These are phyloP conservation scores for Lophotriccus pileatus DNA, from an alignment of 2,797 vertebrate genomes.

Conservation along the genomic window DNA sequence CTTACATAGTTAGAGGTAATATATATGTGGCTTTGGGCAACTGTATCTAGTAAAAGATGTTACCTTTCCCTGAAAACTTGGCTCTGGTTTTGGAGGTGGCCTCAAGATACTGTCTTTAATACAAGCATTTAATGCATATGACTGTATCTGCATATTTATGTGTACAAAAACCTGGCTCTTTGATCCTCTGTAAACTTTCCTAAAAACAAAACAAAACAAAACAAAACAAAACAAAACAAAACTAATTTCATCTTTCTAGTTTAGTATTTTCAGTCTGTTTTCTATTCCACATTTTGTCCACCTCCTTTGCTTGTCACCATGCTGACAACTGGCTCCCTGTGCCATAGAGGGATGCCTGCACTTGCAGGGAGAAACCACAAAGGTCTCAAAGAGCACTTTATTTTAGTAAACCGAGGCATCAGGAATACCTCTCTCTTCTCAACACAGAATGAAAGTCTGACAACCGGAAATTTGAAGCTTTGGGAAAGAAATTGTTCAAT, in stretches of 20 bases:
- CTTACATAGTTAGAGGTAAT: background rate
- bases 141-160: background rate
- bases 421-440: background rate
- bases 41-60: background rate
- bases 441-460: background rate
- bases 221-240: rapidly evolving
- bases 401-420: background rate
- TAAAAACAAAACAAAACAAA: background rate
- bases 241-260: background rate
- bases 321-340: background rate
- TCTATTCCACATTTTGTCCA: background rate
- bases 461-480: background rate
- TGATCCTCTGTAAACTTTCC: background rate
- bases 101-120: background rate
- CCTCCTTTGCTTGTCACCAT: background rate
- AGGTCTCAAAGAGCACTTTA: background rate
- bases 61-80: background rate
- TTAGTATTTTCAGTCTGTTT: background rate
- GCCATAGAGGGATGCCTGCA: background rate
- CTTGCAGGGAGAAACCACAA: background rate
- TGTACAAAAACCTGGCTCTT: background rate
- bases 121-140: background rate
- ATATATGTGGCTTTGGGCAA: background rate
- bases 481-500: background rate
- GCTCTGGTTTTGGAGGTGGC: background rate